phyloP scores from a whole-genome alignment of 2,888 invertebrate genomes.

The Drosophila recens region DNA sequence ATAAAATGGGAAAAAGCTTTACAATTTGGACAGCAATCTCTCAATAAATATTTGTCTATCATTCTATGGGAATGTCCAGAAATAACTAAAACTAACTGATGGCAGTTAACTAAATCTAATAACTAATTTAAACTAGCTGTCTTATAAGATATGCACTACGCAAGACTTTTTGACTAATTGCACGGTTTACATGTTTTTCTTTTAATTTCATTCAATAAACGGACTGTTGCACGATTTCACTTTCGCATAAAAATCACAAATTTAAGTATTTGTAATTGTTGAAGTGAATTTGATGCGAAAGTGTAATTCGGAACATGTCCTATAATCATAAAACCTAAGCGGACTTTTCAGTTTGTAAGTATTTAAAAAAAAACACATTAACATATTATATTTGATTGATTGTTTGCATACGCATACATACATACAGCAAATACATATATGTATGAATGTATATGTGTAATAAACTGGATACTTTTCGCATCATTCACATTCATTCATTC shows the following conservation, averaged over 20 bases:
- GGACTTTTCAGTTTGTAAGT: constrained; percentile 45
- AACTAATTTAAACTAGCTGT: constrained; percentile 55
- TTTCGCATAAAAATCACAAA: not conserved
- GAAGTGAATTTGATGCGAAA: constrained; percentile 1
- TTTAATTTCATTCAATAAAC: constrained; percentile 17
- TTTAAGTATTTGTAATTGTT: not conserved
- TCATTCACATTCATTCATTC: constrained; percentile 6
- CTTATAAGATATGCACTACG: constrained; percentile 64
- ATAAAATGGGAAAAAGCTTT: constrained; percentile 12
- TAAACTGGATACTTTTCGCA: constrained; percentile 35
- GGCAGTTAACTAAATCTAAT: constrained; percentile 46
- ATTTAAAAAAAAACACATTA: constrained; percentile 55
- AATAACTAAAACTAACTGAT: constrained; percentile 33
- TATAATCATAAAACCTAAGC: constrained; percentile 50
- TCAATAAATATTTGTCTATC: constrained; percentile 9
- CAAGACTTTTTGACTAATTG: constrained; percentile 78
- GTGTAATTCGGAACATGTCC: not conserved
- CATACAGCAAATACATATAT: constrained; percentile 33
- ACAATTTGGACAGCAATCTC: constrained; percentile 14
- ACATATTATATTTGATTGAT: constrained; percentile 70
- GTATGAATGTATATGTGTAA: constrained; percentile 33
- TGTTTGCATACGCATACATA: constrained; percentile 56
- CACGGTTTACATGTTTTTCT: constrained; percentile 63
- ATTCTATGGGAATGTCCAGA: constrained; percentile 22
- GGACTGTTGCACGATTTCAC: constrained; percentile 8